phyloP scores from a whole-genome alignment of 2,888 invertebrate genomes.

The Agriopis leucophaearia region DNA sequence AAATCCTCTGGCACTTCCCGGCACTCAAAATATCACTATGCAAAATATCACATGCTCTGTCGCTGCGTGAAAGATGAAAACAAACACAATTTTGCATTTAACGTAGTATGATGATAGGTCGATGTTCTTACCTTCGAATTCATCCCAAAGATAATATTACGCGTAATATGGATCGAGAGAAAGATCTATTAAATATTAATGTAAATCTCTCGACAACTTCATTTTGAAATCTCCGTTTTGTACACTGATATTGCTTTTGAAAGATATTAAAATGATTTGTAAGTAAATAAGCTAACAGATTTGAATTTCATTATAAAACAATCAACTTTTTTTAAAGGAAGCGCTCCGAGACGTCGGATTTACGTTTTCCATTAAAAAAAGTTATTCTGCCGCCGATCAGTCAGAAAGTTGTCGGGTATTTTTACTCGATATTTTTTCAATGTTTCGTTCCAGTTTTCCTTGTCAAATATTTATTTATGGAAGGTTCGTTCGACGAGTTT shows the following conservation, averaged over 20 bases:
- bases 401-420: slow-evolving; percentile 63
- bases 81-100: not conserved
- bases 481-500: slow-evolving; percentile 50
- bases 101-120: no score
- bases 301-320: slow-evolving; percentile 55
- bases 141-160: not conserved
- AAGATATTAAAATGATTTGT: slow-evolving; percentile 57
- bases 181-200: slow-evolving; percentile 38
- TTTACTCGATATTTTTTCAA: slow-evolving; percentile 54
- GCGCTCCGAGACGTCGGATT: slow-evolving; percentile 27
- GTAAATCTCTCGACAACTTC: slow-evolving; percentile 42
- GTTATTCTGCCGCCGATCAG: slow-evolving; percentile 56
- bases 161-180: slow-evolving; percentile 19
- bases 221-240: slow-evolving; percentile 47
- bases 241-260: slow-evolving; percentile 53
- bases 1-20: no score
- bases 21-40: no score
- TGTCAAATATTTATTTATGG: slow-evolving; percentile 63
- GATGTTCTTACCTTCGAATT: not conserved
- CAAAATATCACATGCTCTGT: no score
- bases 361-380: slow-evolving; percentile 52
- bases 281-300: slow-evolving; percentile 53
- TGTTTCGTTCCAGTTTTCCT: slow-evolving; percentile 60
- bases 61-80: no score
- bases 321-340: slow-evolving; percentile 46